These are phyloP conservation scores for Scrobipalpa costella DNA, from an alignment of 2,888 invertebrate genomes.

Conservation along the genomic window DNA sequence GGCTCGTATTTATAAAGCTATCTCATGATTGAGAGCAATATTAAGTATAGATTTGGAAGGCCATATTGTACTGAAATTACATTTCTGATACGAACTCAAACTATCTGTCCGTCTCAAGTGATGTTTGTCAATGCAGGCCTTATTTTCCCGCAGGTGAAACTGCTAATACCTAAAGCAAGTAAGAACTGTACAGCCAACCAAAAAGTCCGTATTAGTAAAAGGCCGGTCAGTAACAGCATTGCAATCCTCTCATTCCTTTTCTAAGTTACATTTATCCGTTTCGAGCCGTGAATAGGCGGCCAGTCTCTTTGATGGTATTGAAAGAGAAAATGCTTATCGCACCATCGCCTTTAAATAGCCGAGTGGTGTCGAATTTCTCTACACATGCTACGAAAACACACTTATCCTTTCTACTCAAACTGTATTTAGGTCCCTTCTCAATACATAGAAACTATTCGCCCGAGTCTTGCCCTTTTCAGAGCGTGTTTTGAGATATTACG, in stretches of 20 bases:
- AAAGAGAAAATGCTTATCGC: slow-evolving; percentile 79
- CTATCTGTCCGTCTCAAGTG: too few species aligned
- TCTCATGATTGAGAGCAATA: too few species aligned
- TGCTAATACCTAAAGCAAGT: too few species aligned
- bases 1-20: too few species aligned
- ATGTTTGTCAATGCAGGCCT: too few species aligned
- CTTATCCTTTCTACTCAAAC: slow-evolving; percentile 75
- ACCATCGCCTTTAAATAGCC: slow-evolving; percentile 75
- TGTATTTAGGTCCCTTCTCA: slow-evolving; percentile 68
- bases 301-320: slow-evolving; percentile 77
- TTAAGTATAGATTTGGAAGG: too few species aligned
- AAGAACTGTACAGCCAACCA: too few species aligned
- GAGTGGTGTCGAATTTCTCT: slow-evolving; percentile 75
- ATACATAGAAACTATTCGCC: slow-evolving; percentile 59
- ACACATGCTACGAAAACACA: slow-evolving; percentile 74
- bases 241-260: slow-evolving; percentile 67
- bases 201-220: slow-evolving; percentile 46
- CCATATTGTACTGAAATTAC: too few species aligned
- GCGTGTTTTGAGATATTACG: slow-evolving; percentile 20
- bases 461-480: slow-evolving; percentile 47
- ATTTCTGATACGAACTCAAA: too few species aligned
- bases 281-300: slow-evolving; percentile 71
- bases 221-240: slow-evolving; percentile 55
- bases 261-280: slow-evolving; percentile 65
- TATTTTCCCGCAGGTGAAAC: too few species aligned